Evolutionary conservation across 2,888 invertebrate species (phyloP), one percentile per base, ranked within the genome.

Genomic region (Diplolepis rosae): DNA sequence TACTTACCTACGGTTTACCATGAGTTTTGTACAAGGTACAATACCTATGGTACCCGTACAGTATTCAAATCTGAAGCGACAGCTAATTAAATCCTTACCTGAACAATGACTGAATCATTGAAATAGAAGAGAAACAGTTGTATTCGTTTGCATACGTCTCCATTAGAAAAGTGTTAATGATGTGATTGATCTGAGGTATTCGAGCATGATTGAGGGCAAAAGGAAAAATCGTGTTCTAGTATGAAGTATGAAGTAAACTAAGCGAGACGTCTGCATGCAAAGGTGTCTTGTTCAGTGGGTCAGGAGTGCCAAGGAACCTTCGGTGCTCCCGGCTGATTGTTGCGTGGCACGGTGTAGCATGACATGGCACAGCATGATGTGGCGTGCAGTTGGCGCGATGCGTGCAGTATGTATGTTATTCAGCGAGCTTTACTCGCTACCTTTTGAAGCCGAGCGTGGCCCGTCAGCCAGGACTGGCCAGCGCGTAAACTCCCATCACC

Each of bases 271-370:
- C 79, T 77, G 76, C 83, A 84, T 84, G 84, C 83, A 85, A 85
- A 83, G 80, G 84, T 83, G 84, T 84, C 83, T 84, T 80, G 83
- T 87, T 86, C 86, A 88, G 77, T 88, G 81, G 88, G 88, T 87
- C 87, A 88, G 86, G 83, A 87, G 86, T 86, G 82, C 78, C 83
- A 83, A 84, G 84, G 84, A 83, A 84, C 83, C 82, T 83, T 80
- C 77, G 74, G 61, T 79, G 80, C 78, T 80, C 80, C 81, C 78
- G 82, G 84, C 83, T 83, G 82, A 80, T 82, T 81, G 82, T 77
- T 81, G 83, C 79, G 80, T 79, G 77, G 80, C 79, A 79, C 70
- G 74, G 71, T 70, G 71, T 74, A 72, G 77, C 74, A 72, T 75
- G 75, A 54, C 75, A 69, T 73, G 73, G 75, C 72, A 73, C 73